Percentiles rank a stretch among this genome's conserved stretches.
phyloP scores from a whole-genome alignment of 2,113 vertebrate species.

The Diadophis punctatus region DNA sequence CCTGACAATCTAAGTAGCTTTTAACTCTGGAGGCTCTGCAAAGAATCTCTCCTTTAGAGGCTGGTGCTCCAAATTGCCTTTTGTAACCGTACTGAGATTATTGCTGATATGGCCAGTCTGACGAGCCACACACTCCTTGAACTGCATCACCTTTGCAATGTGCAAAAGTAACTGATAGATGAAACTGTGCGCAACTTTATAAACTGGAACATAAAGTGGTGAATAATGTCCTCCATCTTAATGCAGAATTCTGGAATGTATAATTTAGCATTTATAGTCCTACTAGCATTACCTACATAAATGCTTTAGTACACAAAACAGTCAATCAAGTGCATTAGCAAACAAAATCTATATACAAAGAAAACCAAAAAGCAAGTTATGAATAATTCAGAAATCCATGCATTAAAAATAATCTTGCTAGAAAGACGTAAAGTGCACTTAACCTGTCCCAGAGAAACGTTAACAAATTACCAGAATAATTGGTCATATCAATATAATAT shows the following conservation, averaged over 20 bases:
- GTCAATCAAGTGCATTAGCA: conserved; percentile 63
- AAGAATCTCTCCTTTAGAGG: conserved; percentile 2
- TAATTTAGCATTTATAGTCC: conserved; percentile 67
- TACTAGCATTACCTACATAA: conserved; percentile 46
- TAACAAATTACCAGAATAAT: conserved; percentile 58
- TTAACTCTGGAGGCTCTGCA: background rate
- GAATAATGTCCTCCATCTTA: conserved; percentile 47
- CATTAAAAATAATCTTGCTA: conserved; percentile 60
- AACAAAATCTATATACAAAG: conserved; percentile 66
- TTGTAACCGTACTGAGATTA: conserved; percentile 17
- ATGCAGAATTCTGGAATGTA: conserved; percentile 56
- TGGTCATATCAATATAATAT: conserved; percentile 47
- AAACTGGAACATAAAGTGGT: conserved; percentile 54
- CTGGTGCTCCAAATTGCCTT: background rate
- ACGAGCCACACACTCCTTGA: background rate
- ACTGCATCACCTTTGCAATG: background rate
- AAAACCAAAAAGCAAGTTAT: conserved; percentile 50
- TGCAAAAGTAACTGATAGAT: conserved; percentile 8
- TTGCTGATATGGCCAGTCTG: conserved; percentile 2
- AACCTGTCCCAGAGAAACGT: conserved; percentile 51
- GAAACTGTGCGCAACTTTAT: conserved; percentile 44
- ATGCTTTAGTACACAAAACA: conserved; percentile 57
- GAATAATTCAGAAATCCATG: conserved; percentile 67
- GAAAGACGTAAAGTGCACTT: conserved; percentile 52
- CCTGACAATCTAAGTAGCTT: background rate